phyloP scores from a whole-genome alignment of 2,113 vertebrate species.

The Nycticebus coucang region DNA sequence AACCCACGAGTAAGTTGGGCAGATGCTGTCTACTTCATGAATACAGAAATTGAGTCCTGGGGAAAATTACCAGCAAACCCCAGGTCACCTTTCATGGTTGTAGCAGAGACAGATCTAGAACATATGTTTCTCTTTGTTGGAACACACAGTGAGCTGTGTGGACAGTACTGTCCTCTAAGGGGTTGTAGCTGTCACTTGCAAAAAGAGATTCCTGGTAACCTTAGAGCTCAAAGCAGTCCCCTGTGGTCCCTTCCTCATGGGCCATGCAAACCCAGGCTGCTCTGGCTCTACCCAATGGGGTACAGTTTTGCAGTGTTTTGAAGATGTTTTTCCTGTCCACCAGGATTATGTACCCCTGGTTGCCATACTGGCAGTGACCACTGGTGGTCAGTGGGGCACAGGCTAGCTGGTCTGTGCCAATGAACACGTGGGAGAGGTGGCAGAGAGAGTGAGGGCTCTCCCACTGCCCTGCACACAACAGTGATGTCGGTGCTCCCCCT shows the following conservation, averaged over 20 bases:
- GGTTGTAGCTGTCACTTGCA: neutral
- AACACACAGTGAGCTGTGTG: neutral
- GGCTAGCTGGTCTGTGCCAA: neutral
- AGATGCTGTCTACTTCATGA: neutral
- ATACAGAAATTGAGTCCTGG: neutral
- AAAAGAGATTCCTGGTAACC: neutral
- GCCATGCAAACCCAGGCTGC: neutral
- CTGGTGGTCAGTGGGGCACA: neutral
- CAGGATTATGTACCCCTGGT: neutral
- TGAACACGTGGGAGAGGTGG: neutral
- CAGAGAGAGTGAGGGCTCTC: neutral
- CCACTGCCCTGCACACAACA: neutral
- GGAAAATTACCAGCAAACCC: neutral
- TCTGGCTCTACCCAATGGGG: neutral
- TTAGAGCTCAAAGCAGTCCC: neutral
- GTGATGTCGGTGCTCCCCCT: neutral
- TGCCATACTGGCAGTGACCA: neutral
- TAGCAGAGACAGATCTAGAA: neutral
- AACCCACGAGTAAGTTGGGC: neutral
- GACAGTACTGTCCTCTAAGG: neutral
- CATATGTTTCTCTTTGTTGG: neutral
- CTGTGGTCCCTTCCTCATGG: neutral
- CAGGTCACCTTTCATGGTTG: fast-evolving
- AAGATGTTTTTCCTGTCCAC: neutral
- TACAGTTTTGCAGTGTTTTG: neutral